phyloP scores from a whole-genome alignment of 2,797 vertebrate genomes.

The Micrastur ruficollis region DNA sequence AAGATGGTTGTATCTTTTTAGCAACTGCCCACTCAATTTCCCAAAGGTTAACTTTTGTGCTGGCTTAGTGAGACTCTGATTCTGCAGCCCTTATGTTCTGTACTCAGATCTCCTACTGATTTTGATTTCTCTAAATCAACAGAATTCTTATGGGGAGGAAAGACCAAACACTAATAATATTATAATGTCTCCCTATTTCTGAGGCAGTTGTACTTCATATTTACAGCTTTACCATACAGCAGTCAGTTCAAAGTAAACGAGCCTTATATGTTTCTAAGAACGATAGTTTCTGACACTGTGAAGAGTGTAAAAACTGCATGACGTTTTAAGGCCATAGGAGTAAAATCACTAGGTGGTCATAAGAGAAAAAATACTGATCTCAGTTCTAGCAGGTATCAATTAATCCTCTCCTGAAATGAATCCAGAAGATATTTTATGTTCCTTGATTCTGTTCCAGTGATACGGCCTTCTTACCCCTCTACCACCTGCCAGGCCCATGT shows the following conservation, averaged over 20 bases:
- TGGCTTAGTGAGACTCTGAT: background rate
- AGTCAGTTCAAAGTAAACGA: background rate
- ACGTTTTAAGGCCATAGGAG: background rate
- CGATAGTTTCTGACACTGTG: background rate
- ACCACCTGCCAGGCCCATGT: background rate
- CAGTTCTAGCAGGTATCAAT: background rate
- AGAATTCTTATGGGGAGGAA: background rate
- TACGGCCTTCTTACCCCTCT: background rate
- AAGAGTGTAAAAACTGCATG: background rate
- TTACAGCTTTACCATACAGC: background rate
- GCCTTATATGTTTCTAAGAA: background rate
- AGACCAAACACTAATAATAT: background rate
- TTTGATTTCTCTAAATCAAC: slow-evolving; percentile 3
- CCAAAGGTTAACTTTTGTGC: background rate
- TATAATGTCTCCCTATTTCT: background rate
- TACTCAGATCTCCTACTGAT: background rate
- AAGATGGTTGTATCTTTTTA: background rate
- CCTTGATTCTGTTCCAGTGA: background rate
- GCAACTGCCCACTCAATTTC: background rate
- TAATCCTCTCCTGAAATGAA: background rate
- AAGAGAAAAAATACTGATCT: background rate
- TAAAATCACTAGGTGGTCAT: background rate
- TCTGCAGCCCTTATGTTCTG: background rate
- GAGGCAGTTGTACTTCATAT: background rate
- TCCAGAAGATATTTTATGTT: background rate